Evolutionary conservation across 2,113 vertebrate species (phyloP).

Genomic region (Falcunculus frontatus): DNA sequence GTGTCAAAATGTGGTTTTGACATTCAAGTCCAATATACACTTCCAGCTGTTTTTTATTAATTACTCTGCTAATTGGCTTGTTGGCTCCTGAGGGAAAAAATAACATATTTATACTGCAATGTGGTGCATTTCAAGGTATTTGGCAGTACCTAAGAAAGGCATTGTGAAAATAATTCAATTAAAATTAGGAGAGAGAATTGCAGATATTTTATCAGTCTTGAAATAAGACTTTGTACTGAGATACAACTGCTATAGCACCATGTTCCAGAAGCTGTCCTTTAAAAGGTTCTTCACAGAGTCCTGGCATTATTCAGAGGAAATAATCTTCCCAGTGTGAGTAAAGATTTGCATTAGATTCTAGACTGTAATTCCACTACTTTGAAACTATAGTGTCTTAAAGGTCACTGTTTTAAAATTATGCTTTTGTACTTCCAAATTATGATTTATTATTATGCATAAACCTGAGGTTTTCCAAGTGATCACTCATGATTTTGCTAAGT

Average conservation of each 20-base stretch:
- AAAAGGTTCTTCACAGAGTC: not conserved
- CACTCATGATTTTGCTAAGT: not conserved
- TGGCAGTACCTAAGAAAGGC: not conserved
- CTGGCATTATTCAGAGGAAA: not conserved
- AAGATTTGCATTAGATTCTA: not conserved
- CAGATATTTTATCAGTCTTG: not conserved
- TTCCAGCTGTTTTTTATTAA: not conserved
- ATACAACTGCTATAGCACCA: not conserved
- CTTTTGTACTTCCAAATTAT: not conserved
- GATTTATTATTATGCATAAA: not conserved
- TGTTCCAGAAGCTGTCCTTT: not conserved
- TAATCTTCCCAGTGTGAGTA: not conserved
- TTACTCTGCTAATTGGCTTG: not conserved
- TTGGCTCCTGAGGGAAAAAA: not conserved
- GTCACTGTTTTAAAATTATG: not conserved
- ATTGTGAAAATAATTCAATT: not conserved
- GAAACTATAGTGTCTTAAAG: not conserved
- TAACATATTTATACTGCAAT: not conserved
- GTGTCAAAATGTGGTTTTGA: conserved; percentile 17
- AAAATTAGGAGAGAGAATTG: not conserved
- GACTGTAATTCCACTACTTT: not conserved
- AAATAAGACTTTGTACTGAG: not conserved
- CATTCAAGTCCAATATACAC: not conserved
- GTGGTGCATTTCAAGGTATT: not conserved
- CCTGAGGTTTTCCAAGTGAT: not conserved